These are phyloP conservation scores for Elysia crispata DNA, from an alignment of 2,888 invertebrate genomes.

Conservation along the genomic window DNA sequence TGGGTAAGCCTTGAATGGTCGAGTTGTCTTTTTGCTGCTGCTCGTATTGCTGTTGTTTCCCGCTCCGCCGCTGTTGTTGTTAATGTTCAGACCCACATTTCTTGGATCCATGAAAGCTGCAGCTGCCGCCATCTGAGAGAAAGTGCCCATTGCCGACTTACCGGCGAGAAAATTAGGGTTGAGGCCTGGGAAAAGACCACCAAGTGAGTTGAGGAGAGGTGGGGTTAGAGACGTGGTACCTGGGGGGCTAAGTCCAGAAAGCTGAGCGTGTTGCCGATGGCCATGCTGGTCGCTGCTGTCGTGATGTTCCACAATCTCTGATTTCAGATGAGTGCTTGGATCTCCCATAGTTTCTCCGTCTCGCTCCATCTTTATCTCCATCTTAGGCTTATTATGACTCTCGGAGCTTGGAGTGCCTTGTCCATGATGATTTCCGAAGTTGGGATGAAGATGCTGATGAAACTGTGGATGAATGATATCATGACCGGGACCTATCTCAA, in stretches of 20 bases:
- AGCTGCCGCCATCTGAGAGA: conserved; percentile 43
- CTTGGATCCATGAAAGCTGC: conserved; percentile 30
- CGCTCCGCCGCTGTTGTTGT: no score
- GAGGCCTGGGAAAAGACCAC: conserved; percentile 37
- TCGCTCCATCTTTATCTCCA: not conserved
- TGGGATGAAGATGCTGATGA: no score
- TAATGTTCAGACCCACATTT: not conserved
- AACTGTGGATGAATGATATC: no score
- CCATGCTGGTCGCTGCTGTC: no score
- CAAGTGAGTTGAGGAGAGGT: conserved; percentile 18
- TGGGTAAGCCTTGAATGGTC: conserved; percentile 82
- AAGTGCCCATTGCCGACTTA: conserved; percentile 31
- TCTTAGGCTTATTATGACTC: not conserved
- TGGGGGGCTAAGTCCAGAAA: not conserved
- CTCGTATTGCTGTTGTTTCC: not conserved
- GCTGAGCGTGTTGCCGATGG: not conserved
- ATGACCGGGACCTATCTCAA: not conserved
- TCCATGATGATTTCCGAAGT: no score
- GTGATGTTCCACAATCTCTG: no score
- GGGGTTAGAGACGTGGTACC: not conserved
- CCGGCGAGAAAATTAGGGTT: conserved; percentile 34
- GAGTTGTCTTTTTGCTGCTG: conserved; percentile 54
- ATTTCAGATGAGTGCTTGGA: no score
- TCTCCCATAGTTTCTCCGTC: conserved; percentile 9
- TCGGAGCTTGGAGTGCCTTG: conserved; percentile 37